Evolutionary conservation across 2,888 invertebrate genomes (phyloP).

Genomic region (Drosophila birchii): DNA sequence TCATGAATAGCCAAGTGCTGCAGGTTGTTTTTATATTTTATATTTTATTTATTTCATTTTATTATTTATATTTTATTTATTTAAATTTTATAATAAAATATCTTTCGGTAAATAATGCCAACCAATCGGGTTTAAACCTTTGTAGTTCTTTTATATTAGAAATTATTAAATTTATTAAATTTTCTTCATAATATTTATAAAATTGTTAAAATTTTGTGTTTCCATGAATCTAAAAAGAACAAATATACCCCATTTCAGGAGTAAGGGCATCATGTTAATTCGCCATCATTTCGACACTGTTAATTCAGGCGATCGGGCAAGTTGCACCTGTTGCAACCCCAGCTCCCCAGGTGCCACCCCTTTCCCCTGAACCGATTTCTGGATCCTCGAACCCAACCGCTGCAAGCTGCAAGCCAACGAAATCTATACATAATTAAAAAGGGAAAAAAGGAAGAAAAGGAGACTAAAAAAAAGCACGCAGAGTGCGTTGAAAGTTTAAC

Average conservation of each 20-base stretch:
- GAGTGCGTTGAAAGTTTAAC: slow-evolving; percentile 45
- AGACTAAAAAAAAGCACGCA: slow-evolving; percentile 20
- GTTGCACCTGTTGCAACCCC: slow-evolving; percentile 63
- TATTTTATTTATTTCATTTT: too few species aligned
- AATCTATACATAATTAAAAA: slow-evolving; percentile 76
- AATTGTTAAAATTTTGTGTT: too few species aligned
- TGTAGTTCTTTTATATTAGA: too few species aligned
- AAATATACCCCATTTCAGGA: background rate
- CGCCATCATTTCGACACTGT: slow-evolving; percentile 41
- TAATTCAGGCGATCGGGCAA: slow-evolving; percentile 32
- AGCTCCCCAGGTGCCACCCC: slow-evolving; percentile 10
- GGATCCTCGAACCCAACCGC: background rate
- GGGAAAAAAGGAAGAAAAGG: background rate
- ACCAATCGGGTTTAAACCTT: too few species aligned
- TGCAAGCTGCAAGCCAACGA: slow-evolving; percentile 68
- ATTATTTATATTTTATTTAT: too few species aligned
- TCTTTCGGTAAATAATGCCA: too few species aligned
- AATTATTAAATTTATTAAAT: too few species aligned
- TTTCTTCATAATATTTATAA: too few species aligned
- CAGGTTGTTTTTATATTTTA: too few species aligned
- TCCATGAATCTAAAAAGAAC: background rate
- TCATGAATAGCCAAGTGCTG: too few species aligned
- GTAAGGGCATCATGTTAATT: slow-evolving; percentile 20
- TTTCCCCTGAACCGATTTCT: slow-evolving; percentile 1
- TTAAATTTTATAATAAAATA: too few species aligned